Evolutionary conservation across 2,797 vertebrate species (phyloP).

Genomic region (Tauraco hartlaubi): DNA sequence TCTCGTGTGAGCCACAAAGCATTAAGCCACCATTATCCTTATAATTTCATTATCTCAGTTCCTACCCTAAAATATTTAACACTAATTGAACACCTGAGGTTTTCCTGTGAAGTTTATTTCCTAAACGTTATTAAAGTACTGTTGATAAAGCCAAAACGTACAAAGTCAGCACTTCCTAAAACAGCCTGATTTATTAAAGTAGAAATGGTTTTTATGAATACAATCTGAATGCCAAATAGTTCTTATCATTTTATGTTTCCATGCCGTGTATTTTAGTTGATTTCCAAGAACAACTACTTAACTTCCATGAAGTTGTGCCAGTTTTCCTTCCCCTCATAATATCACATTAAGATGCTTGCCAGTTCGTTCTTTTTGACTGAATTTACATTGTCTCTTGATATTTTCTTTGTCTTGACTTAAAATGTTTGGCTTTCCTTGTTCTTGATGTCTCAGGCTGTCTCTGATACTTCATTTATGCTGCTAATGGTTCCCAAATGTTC

Average conservation of each 20-base stretch:
- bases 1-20: conserved; percentile 79
- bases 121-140: conserved; percentile 78
- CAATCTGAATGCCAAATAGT: conserved; percentile 65
- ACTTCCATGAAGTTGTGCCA: conserved; percentile 47
- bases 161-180: conserved; percentile 80
- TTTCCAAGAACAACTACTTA: conserved; percentile 67
- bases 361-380: conserved; percentile 49
- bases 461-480: conserved; percentile 50
- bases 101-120: conserved; percentile 82
- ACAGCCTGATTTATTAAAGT: conserved; percentile 75
- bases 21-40: conserved; percentile 79
- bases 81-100: conserved; percentile 81
- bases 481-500: conserved; percentile 60
- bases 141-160: conserved; percentile 79
- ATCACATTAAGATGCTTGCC: conserved; percentile 29
- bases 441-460: background rate
- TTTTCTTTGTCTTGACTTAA: conserved; percentile 70
- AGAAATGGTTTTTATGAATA: conserved; percentile 60
- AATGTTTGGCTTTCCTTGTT: conserved; percentile 38
- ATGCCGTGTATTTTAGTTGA: conserved; percentile 54
- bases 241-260: conserved; percentile 71
- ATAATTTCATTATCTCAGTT: conserved; percentile 85
- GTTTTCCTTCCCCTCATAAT: conserved; percentile 16
- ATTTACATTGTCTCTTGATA: conserved; percentile 45
- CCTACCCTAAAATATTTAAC: conserved; percentile 80